Conservation (phyloP, 2,797 vertebrate genomes). For the Erpetoichthys calabaricus region DNA sequence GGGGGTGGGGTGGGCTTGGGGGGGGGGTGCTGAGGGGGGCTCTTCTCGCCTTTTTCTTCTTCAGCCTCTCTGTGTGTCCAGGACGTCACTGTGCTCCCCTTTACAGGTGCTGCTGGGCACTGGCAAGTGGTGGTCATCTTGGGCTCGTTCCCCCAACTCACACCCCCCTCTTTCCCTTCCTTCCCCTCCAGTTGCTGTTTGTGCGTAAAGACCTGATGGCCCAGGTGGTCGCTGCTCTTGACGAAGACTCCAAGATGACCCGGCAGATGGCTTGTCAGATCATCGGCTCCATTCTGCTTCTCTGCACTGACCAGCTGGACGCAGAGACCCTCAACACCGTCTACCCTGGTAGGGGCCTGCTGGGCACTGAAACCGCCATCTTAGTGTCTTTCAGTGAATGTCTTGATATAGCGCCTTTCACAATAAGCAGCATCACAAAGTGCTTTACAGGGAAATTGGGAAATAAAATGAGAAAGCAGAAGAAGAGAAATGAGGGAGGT, state of each 20-base stretch:
- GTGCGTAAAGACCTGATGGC: conserved; percentile 49
- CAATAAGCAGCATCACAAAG: conserved; percentile 1
- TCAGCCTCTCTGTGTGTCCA: too few species aligned
- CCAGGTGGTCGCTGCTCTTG: conserved; percentile 54
- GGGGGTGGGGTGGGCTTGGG: too few species aligned
- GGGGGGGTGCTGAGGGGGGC: too few species aligned
- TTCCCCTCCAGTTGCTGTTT: conserved; percentile 45
- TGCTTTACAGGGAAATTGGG: neutral
- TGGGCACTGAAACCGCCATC: neutral
- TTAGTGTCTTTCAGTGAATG: neutral
- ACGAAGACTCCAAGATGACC: conserved; percentile 70
- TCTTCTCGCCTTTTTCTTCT: too few species aligned
- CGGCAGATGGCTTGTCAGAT: conserved; percentile 67
- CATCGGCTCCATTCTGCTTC: conserved; percentile 41
- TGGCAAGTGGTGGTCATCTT: too few species aligned
- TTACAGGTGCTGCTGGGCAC: too few species aligned
- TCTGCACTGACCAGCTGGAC: conserved; percentile 36
- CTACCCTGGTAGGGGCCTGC: conserved; percentile 61
- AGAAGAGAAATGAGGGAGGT: conserved; percentile 16
- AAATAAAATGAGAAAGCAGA: neutral
- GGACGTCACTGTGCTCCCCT: too few species aligned
- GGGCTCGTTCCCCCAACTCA: too few species aligned
- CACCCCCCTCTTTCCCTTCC: neutral
- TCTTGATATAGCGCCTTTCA: neutral
- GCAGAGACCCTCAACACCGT: conserved; percentile 60